These are phyloP conservation scores for Phrynocephalus versicolor DNA, from an alignment of 2,113 vertebrate species.

Conservation along the genomic window DNA sequence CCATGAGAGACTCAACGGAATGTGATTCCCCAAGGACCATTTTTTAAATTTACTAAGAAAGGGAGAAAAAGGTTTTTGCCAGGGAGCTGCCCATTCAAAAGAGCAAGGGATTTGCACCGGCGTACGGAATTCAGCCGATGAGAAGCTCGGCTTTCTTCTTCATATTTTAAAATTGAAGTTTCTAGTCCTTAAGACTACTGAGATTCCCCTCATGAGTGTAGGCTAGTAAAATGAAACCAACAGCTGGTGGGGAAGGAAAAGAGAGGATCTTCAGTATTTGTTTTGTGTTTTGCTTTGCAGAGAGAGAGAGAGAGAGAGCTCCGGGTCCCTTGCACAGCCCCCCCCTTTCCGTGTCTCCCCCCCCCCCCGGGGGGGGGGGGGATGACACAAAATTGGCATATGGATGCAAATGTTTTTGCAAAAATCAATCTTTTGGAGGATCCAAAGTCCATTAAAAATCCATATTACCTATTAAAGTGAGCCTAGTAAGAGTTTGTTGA, in stretches of 20 bases:
- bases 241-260: too few species aligned
- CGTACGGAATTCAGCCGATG: not conserved
- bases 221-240: not conserved
- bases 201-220: not conserved
- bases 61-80: not conserved
- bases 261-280: not conserved
- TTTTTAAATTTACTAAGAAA: not conserved
- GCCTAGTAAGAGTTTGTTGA: not conserved
- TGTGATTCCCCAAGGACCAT: too few species aligned
- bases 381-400: too few species aligned
- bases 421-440: not conserved
- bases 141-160: not conserved
- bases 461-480: not conserved
- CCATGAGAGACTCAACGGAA: too few species aligned
- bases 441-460: not conserved
- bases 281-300: not conserved
- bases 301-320: accelerated
- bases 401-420: not conserved
- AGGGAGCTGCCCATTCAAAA: not conserved
- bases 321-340: not conserved
- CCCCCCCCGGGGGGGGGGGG: too few species aligned
- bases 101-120: not conserved
- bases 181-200: not conserved
- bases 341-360: too few species aligned
- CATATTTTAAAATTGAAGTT: not conserved